Evolutionary conservation across 2,888 invertebrate genomes (phyloP).

Genomic region (Tethea ocularis): DNA sequence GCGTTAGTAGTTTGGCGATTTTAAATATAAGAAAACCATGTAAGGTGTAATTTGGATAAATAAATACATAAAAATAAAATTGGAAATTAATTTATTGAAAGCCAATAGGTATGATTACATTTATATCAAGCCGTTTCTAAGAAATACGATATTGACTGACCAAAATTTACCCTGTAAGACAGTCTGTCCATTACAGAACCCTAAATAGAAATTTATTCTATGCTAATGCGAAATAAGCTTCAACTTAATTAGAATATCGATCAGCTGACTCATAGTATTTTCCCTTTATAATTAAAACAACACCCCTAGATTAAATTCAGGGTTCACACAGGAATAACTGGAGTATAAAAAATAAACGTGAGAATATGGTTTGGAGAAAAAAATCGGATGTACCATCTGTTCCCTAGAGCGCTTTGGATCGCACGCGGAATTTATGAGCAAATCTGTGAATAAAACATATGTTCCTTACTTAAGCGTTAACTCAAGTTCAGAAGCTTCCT

Average conservation of each 20-base stretch:
- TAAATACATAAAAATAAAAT: too few species aligned
- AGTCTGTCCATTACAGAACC: too few species aligned
- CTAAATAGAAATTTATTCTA: slow-evolving; percentile 25
- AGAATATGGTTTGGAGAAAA: slow-evolving; percentile 54
- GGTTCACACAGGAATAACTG: slow-evolving; percentile 6
- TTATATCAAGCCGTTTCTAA: too few species aligned
- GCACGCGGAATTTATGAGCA: slow-evolving; percentile 51
- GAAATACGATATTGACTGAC: too few species aligned
- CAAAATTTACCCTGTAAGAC: too few species aligned
- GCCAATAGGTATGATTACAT: too few species aligned
- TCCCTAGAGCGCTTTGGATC: slow-evolving; percentile 42
- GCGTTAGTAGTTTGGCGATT: too few species aligned
- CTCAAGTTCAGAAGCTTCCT: too few species aligned
- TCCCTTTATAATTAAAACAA: not conserved
- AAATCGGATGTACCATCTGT: slow-evolving; percentile 64
- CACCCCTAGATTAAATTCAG: not conserved
- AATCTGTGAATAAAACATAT: slow-evolving; percentile 62
- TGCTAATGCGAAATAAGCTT: slow-evolving; percentile 29
- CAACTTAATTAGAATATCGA: slow-evolving; percentile 12
- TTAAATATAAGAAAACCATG: too few species aligned
- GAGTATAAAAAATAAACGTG: slow-evolving; percentile 41
- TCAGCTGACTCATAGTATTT: not conserved
- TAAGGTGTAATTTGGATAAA: too few species aligned
- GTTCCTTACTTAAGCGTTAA: too few species aligned
- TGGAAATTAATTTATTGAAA: too few species aligned